These are phyloP conservation scores for Eucidaris tribuloides DNA, from an alignment of 35 echinoderm and acorn worm species.

Conservation along the genomic window DNA sequence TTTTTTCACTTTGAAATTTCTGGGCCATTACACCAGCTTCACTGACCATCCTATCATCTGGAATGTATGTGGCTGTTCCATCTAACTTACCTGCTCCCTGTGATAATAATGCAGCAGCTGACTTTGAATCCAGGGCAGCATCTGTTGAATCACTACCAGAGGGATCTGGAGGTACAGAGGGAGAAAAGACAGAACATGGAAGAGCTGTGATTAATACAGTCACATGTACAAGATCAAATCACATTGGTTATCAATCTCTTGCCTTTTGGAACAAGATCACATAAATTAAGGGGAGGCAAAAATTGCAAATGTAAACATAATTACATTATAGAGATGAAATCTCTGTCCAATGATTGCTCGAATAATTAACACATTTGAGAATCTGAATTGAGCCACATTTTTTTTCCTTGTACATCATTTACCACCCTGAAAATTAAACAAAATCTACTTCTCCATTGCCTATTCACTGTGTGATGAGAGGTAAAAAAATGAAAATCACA, in stretches of 20 bases:
- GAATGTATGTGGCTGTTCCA: background rate
- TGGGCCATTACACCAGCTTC: background rate
- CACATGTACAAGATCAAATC: too few relatives aligned
- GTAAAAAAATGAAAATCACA: background rate
- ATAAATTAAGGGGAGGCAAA: background rate
- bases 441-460: background rate
- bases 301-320: background rate
- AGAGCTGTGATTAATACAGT: background rate
- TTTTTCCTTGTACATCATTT: background rate
- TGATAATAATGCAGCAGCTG: slow-evolving; percentile 61
- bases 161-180: slow-evolving; percentile 73
- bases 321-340: background rate
- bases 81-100: slow-evolving; percentile 88
- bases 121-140: slow-evolving; percentile 66
- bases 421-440: background rate
- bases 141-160: slow-evolving; percentile 53
- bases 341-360: background rate
- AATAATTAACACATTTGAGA: background rate
- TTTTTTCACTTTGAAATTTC: background rate
- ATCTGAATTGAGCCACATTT: background rate
- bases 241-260: background rate
- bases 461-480: too few relatives aligned
- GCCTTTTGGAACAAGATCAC: background rate
- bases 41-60: background rate
- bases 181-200: background rate